These are phyloP conservation scores for Campylorhamphus procurvoides DNA, from an alignment of 2,113 vertebrate species.

Conservation along the genomic window DNA sequence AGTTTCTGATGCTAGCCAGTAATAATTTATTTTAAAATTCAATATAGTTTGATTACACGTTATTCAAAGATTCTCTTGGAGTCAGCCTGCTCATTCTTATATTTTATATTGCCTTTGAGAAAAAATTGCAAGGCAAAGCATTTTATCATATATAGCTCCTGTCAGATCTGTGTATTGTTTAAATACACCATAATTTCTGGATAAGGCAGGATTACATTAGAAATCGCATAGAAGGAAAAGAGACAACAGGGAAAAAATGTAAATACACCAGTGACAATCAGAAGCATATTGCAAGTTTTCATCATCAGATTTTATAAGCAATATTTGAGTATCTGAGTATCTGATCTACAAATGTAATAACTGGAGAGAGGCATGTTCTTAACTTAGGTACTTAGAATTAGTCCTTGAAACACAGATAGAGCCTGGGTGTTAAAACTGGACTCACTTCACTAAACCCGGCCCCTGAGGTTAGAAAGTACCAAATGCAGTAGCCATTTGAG, in stretches of 20 bases:
- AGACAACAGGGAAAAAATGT: not conserved
- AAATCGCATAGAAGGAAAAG: not conserved
- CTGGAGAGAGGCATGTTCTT: not conserved
- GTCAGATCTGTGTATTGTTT: not conserved
- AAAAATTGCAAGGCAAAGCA: not conserved
- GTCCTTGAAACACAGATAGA: not conserved
- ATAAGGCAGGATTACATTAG: not conserved
- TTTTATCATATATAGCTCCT: not conserved
- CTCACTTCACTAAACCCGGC: not conserved
- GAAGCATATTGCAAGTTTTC: not conserved
- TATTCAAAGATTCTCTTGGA: not conserved
- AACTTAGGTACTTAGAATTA: not conserved
- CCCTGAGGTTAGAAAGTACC: not conserved
- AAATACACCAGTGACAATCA: not conserved
- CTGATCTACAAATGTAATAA: not conserved
- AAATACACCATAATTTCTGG: not conserved
- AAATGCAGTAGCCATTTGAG: not conserved
- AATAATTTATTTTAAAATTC: not conserved
- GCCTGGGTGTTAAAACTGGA: not conserved
- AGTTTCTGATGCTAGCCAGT: not conserved
- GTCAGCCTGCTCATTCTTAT: not conserved
- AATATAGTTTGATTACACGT: not conserved
- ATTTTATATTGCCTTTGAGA: not conserved
- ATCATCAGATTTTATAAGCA: not conserved
- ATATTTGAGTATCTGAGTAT: not conserved